Percentiles rank a stretch among this genome's conserved stretches.
These are phyloP conservation scores for Urophycis tenuis DNA, from an alignment of 2,797 vertebrate genomes.

Conservation along the genomic window DNA sequence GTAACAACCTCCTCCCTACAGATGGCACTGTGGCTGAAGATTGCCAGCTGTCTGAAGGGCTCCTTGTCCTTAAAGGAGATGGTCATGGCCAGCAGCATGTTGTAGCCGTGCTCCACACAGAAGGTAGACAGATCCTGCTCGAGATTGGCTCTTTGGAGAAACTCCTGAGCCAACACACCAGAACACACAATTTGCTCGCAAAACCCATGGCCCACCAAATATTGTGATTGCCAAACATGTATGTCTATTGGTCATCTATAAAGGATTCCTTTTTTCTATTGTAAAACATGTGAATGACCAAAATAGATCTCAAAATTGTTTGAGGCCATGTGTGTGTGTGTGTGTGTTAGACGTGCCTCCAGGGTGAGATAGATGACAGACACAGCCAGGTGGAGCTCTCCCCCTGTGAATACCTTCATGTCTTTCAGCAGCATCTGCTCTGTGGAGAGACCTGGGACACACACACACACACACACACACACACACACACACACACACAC, in stretches of 20 bases:
- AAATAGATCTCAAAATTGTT: neutral
- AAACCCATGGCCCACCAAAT: neutral
- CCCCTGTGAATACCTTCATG: slow-evolving; percentile 73
- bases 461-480: neutral
- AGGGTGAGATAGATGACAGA: slow-evolving; percentile 78
- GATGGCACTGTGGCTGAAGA: slow-evolving; percentile 70
- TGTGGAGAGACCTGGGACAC: slow-evolving; percentile 74
- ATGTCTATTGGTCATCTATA: neutral
- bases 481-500: neutral
- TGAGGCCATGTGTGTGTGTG: neutral
- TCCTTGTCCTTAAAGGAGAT: slow-evolving; percentile 74
- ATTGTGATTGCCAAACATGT: neutral
- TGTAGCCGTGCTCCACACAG: slow-evolving; percentile 70
- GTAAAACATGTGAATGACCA: neutral
- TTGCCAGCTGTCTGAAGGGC: slow-evolving; percentile 76
- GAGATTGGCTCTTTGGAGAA: slow-evolving; percentile 68
- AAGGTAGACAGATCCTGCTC: slow-evolving; percentile 75
- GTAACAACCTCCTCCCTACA: slow-evolving; percentile 67
- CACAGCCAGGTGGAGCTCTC: slow-evolving; percentile 63
- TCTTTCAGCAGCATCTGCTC: slow-evolving; percentile 92
- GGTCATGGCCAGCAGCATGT: slow-evolving; percentile 77
- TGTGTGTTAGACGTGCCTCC: slow-evolving; percentile 66
- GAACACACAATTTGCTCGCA: neutral
- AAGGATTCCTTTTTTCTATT: neutral
- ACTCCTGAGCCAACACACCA: slow-evolving; percentile 60